Evolutionary conservation across 2,113 vertebrate species (phyloP), one percentile per base, ranked within the genome.

Genomic region (Mystacornis crossleyi): DNA sequence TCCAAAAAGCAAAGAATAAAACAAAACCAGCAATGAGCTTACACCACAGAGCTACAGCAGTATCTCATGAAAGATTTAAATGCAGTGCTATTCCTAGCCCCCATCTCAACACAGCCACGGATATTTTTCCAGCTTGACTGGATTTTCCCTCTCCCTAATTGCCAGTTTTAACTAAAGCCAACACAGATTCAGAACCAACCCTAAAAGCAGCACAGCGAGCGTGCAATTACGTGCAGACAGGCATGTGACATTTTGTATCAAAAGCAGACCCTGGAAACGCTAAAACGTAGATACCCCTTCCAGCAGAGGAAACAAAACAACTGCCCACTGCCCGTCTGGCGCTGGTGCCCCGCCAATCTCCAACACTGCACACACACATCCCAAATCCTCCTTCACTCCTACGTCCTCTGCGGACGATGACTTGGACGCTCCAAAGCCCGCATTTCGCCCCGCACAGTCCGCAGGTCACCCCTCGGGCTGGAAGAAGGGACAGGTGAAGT

Each of bases 61-160:
- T 2, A 62, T 12, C 51, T 81, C 85, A 73, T 31, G 33, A 43
- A 78, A 66, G 36, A 94, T 75, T 77, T 54, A 90, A 86, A 66
- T 4, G 8, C 19, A 10, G 58, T 5, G 58, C 79, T 70, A 23
- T 12, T 80, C 91, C 74, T 55, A 80, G 87, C 36, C 87, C 91
- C 88, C 51, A 26, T 31, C 80, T 83, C 91, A 61, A 53, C 28
- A 67, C 15, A 71, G 40, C 28, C 24, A 33, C 0, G 21, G 40
- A 8, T 58, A 86, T 92, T 95, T 89, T 96, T 94, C 94, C 93
- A 94, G 94, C 81, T 53, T 66, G 81, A 88, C 92, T 62, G 85
- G 85, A 88, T 93, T 73, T 87, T 51, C 84, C 91, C 78, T 70
- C 70, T 94, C 75, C 50, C 54, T 92, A 95, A 93, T 73, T 90